phyloP scores from a whole-genome alignment of 2,888 invertebrate genomes.

The Scelioninae gen. 2 region DNA sequence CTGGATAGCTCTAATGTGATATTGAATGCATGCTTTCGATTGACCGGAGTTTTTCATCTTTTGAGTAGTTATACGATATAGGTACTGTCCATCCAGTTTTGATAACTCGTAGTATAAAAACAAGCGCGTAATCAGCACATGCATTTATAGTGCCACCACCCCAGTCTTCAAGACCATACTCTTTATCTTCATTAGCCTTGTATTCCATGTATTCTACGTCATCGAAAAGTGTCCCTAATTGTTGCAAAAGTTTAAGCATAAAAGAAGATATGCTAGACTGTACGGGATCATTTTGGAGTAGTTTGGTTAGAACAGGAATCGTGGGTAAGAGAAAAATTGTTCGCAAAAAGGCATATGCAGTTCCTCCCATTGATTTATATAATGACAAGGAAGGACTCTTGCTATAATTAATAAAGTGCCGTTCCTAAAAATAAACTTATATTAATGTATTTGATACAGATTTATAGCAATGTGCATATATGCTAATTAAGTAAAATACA shows the following conservation, averaged over 20 bases:
- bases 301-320: not conserved
- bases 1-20: too few relatives aligned
- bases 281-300: not conserved
- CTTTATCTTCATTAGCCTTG: conserved; percentile 1
- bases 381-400: conserved; percentile 3
- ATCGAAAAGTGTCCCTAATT: not conserved
- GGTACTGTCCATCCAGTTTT: not conserved
- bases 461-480: too few relatives aligned
- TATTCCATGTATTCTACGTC: not conserved
- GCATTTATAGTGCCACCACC: not conserved
- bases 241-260: not conserved
- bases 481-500: too few relatives aligned
- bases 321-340: conserved; percentile 3
- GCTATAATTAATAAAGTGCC: not conserved
- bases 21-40: too few relatives aligned
- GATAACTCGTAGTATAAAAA: not conserved
- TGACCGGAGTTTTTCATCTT: too few relatives aligned
- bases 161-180: conserved; percentile 5
- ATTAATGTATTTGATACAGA: too few relatives aligned
- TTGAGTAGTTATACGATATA: too few relatives aligned
- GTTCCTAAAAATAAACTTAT: conserved; percentile 4
- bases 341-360: conserved; percentile 3
- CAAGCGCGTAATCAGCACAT: not conserved
- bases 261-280: not conserved
- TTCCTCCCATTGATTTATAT: conserved; percentile 11